Evolutionary conservation across 2,797 vertebrate genomes (phyloP).

Genomic region (Masticophis lateralis): DNA sequence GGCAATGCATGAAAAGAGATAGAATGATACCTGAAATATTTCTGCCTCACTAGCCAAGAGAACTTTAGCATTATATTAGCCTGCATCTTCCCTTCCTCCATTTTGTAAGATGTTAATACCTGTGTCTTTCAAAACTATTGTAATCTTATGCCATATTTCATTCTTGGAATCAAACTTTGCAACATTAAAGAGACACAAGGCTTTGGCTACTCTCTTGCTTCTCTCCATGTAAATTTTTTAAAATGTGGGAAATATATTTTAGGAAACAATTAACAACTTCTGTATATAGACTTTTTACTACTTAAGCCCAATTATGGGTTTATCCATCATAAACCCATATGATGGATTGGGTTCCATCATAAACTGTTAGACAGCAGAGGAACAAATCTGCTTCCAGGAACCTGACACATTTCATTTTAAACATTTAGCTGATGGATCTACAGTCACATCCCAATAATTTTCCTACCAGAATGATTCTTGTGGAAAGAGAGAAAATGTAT

Average conservation of each 20-base stretch:
- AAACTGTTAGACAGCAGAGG: neutral
- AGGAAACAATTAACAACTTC: neutral
- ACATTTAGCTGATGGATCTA: neutral
- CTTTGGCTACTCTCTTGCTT: neutral
- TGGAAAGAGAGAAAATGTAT: neutral
- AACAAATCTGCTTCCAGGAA: neutral
- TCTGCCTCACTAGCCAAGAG: neutral
- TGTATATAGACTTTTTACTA: neutral
- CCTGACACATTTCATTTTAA: neutral
- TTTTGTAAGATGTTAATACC: neutral
- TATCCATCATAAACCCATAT: neutral
- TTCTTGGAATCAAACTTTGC: neutral
- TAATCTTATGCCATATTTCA: neutral
- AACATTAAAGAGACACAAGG: neutral
- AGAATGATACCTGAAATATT: neutral
- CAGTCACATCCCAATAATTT: neutral
- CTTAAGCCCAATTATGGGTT: too few relatives aligned
- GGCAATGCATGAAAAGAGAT: neutral
- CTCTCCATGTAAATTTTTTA: neutral
- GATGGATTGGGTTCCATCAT: too few relatives aligned
- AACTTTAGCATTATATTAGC: neutral
- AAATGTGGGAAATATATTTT: neutral
- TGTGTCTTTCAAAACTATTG: neutral
- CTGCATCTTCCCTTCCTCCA: neutral
- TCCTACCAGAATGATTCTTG: neutral